These are phyloP conservation scores for Coilia nasus DNA, from an alignment of 2,797 vertebrate species.

Conservation along the genomic window DNA sequence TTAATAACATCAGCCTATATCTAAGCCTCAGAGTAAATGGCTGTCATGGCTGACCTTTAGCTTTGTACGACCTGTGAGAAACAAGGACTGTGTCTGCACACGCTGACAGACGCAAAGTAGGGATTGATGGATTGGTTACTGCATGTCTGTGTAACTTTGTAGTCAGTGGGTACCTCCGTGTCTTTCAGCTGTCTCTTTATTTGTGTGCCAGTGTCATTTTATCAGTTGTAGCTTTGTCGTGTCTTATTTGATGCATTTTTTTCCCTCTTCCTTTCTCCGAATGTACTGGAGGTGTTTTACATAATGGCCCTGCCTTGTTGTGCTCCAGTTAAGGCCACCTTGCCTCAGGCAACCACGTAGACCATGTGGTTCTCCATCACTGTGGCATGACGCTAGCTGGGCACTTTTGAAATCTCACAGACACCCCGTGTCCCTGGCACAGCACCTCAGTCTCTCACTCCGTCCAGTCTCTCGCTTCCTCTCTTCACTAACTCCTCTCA, in stretches of 20 bases:
- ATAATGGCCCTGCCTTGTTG: conserved; percentile 33
- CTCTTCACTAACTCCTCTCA: background rate
- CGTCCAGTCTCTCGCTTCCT: background rate
- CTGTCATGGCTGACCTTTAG: background rate
- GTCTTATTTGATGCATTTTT: conserved; percentile 40
- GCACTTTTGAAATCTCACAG: background rate
- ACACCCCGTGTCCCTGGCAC: background rate
- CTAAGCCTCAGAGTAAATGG: background rate
- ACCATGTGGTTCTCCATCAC: conserved; percentile 38
- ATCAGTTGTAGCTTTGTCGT: background rate
- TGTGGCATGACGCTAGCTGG: background rate
- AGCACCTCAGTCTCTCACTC: background rate
- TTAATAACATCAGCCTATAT: background rate
- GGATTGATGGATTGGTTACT: background rate
- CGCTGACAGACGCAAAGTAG: background rate
- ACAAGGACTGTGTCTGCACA: background rate
- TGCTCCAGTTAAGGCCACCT: conserved; percentile 29
- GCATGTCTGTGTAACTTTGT: background rate
- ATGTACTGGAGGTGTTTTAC: conserved; percentile 36
- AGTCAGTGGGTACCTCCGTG: background rate
- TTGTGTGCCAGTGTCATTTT: background rate
- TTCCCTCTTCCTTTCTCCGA: conserved; percentile 30
- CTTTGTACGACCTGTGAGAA: background rate
- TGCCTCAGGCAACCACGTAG: background rate
- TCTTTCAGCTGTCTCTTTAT: background rate